Conservation (phyloP, 2,797 vertebrate species). For the Sciurus vulgaris region DNA sequence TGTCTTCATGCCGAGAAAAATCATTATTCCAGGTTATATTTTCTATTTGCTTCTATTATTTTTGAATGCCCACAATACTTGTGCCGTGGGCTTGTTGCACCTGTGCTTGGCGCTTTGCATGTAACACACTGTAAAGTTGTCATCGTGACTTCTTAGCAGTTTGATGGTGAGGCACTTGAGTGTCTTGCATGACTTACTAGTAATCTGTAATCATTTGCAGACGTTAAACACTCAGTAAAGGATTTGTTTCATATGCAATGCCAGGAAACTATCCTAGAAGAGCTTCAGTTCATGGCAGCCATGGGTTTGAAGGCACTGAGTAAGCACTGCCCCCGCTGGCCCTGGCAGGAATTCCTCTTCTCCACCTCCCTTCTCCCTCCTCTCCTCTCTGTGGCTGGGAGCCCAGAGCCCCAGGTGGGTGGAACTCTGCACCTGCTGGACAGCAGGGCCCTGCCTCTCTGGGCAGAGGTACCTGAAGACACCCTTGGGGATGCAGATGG, state of each 20-base stretch:
- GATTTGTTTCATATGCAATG: background rate
- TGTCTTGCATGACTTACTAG: background rate
- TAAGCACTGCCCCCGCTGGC: background rate
- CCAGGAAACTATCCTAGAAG: background rate
- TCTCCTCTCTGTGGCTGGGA: background rate
- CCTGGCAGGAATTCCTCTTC: background rate
- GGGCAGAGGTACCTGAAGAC: background rate
- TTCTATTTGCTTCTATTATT: background rate
- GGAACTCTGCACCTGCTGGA: background rate
- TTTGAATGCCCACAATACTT: background rate
- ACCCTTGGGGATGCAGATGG: background rate
- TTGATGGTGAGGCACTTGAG: background rate
- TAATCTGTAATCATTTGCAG: background rate
- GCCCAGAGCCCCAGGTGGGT: accelerated
- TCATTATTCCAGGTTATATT: background rate
- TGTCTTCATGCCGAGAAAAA: background rate
- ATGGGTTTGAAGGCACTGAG: background rate
- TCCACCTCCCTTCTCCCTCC: too few relatives aligned
- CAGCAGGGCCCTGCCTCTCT: too few relatives aligned
- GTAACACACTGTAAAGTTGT: background rate
- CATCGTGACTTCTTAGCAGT: background rate
- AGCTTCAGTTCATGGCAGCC: accelerated
- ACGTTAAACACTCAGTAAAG: background rate
- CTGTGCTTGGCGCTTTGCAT: background rate
- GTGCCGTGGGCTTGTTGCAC: background rate